phyloP scores from a whole-genome alignment of 64 coral and sea anemone species.

The Anthopleura sola region DNA sequence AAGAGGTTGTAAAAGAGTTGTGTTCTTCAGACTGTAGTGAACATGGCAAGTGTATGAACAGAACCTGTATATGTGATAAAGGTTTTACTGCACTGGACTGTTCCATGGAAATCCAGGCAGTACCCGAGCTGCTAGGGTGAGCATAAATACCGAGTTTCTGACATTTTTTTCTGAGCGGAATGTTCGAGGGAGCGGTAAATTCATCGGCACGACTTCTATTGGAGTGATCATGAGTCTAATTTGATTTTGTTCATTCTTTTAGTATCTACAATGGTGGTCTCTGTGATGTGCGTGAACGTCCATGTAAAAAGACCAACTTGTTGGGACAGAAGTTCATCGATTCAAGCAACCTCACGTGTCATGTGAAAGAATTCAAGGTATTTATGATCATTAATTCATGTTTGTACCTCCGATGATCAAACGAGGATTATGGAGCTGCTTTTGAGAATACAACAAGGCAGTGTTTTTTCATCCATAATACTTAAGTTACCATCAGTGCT shows the following conservation, averaged over 20 bases:
- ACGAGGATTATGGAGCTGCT: no score
- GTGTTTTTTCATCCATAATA: no score
- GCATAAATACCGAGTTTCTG: neutral
- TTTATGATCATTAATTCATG: no score
- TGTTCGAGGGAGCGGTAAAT: no score
- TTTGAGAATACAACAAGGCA: no score
- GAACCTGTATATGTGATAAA: neutral
- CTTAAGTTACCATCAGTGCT: no score
- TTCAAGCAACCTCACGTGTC: slow-evolving; percentile 53
- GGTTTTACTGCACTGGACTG: slow-evolving; percentile 19
- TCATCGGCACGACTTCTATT: no score
- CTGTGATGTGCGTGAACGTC: slow-evolving; percentile 50
- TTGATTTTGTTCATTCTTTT: neutral
- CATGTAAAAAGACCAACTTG: slow-evolving; percentile 53
- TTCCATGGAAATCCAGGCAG: neutral
- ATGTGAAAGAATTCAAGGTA: slow-evolving; percentile 49
- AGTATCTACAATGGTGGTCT: slow-evolving; percentile 48
- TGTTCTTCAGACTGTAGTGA: slow-evolving; percentile 29
- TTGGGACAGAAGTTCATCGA: slow-evolving; percentile 45
- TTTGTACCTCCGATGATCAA: no score
- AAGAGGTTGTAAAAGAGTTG: neutral
- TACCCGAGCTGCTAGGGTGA: slow-evolving; percentile 30
- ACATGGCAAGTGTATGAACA: neutral
- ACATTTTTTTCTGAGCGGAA: no score
- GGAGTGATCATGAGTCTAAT: no score